Evolutionary conservation across 2,797 vertebrate species (phyloP), one percentile per base, ranked within the genome.

Genomic region (Sebastes hopkinsi): DNA sequence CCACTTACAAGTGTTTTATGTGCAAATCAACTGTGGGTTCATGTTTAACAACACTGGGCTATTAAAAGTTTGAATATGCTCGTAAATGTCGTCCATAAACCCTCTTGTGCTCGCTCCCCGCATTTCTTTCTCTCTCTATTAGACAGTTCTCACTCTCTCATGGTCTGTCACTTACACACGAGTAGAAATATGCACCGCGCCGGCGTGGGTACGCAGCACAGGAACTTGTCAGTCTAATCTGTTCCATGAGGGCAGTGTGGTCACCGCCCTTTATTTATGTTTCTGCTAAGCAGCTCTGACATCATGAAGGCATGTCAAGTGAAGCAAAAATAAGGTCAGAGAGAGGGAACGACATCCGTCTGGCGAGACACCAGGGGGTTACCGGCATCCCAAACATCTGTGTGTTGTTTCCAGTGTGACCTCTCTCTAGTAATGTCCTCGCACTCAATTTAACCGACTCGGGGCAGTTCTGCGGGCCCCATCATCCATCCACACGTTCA

Each of bases 231-330:
- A 38, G 80, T 62, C 78, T 94, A 93, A 95, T 94, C 93, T 94
- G 87, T 95, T 95, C 94, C 94, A 94, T 92, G 88, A 79, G 81
- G 83, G 72, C 85, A 72, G 73, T 79, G 85, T 83, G 67, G 92
- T 88, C 86, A 29, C 91, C 92, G 75, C 93, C 92, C 94, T 92
- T 89, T 92, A 92, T 95, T 93, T 94, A 93, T 94, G 93, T 93
- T 93, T 91, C 89, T 91, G 83, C 89, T 94, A 88, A 86, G 91
- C 86, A 83, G 87, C 85, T 88, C 82, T 94, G 94, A 95, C 93
- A 94, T 94, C 94, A 95, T 89, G 85, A 84, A 87, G 77, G 83
- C 91, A 87, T 75, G 89, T 89, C 88, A 87, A 92, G 83, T 69
- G 78, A 87, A 91, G 88, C 87, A 90, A 90, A 92, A 92, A 91